A percentile compares a stretch with the other conserved stretches of the same genome.
Conservation (phyloP, 1,140 invertebrate species). For the Tetragnatha versicolor region DNA sequence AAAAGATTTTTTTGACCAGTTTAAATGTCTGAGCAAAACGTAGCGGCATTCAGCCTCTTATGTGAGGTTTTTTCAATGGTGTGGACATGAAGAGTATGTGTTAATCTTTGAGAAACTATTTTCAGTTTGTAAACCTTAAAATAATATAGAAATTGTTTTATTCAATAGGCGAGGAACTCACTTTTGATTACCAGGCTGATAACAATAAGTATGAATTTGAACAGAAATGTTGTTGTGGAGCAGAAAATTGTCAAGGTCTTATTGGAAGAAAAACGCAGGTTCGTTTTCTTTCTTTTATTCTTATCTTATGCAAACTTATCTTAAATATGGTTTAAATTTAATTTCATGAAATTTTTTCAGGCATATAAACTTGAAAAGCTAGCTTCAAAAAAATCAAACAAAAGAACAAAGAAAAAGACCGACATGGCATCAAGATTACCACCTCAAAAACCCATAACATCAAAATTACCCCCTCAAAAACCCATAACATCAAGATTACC, state of each 20-base stretch:
- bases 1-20: not conserved
- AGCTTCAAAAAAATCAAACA: not conserved
- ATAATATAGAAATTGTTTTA: slow-evolving; percentile 5
- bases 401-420: not conserved
- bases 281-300: not conserved
- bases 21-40: not conserved
- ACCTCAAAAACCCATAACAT: not conserved
- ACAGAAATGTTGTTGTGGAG: slow-evolving; percentile 85
- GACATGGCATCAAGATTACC: not conserved
- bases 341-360: not conserved
- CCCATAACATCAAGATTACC: not conserved
- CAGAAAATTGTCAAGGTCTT: slow-evolving; percentile 84
- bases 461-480: not conserved
- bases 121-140: not conserved
- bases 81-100: not conserved
- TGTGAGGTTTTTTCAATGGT: not conserved
- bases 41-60: not conserved
- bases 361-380: not conserved
- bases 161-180: slow-evolving; percentile 77
- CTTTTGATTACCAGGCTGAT: slow-evolving; percentile 92
- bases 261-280: slow-evolving; percentile 70
- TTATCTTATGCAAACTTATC: too few species aligned
- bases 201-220: slow-evolving; percentile 82
- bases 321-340: not conserved
- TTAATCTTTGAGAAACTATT: too few species aligned